phyloP scores from a whole-genome alignment of 2,888 invertebrate genomes.

The Amphiduros pacificus region DNA sequence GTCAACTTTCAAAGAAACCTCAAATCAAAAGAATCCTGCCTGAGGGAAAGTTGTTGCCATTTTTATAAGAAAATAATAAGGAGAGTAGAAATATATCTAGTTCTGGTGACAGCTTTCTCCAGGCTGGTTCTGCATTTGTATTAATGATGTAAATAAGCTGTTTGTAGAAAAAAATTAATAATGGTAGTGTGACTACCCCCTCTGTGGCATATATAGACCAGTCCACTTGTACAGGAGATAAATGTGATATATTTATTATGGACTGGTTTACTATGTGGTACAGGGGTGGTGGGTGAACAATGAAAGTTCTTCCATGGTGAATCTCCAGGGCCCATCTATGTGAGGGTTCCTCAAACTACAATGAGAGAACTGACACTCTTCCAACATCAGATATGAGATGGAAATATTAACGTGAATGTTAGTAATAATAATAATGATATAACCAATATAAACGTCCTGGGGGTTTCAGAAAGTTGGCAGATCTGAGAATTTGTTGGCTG shows the following conservation, averaged over 20 bases:
- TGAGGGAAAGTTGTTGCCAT: too few species aligned
- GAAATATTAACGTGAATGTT: too few species aligned
- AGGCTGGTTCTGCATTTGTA: neutral
- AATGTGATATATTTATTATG: constrained; percentile 2
- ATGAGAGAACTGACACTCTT: too few species aligned
- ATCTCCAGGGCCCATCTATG: neutral
- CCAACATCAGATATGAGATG: too few species aligned
- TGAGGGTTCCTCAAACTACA: too few species aligned
- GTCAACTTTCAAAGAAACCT: neutral
- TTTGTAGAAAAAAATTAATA: too few species aligned
- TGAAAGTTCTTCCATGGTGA: constrained; percentile 1
- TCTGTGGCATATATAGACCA: neutral
- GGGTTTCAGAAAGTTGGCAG: neutral
- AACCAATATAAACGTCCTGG: too few species aligned
- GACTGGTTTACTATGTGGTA: neutral
- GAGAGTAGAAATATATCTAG: too few species aligned
- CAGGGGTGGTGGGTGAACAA: neutral
- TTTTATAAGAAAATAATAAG: too few species aligned
- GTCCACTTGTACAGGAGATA: constrained; percentile 2
- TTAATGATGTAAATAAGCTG: too few species aligned
- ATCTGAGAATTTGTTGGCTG: neutral
- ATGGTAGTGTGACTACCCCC: neutral
- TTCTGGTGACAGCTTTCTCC: neutral
- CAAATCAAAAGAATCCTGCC: neutral
- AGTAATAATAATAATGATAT: too few species aligned